These are phyloP conservation scores for Dorcus parallelipipedus DNA, from an alignment of 2,888 invertebrate genomes.

Conservation along the genomic window DNA sequence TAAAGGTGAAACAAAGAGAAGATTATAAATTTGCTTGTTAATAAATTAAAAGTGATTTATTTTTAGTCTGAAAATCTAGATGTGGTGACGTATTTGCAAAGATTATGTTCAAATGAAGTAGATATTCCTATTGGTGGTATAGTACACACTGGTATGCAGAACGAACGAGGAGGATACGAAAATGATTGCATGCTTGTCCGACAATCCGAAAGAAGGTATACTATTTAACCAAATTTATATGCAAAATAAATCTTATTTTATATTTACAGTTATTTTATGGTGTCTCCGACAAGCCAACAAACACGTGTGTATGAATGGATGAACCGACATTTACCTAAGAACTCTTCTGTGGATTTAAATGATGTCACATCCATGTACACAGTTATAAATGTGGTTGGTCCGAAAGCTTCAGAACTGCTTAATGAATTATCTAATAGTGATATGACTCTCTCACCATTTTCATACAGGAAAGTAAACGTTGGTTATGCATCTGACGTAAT, in stretches of 20 bases:
- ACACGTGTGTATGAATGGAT: conserved; percentile 71
- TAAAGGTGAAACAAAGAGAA: conserved; percentile 53
- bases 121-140: conserved; percentile 62
- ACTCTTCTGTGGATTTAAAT: conserved; percentile 59
- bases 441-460: conserved; percentile 60
- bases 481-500: conserved; percentile 67
- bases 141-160: conserved; percentile 69
- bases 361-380: conserved; percentile 73
- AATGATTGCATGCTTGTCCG: conserved; percentile 71
- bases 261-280: conserved; percentile 62
- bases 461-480: conserved; percentile 64
- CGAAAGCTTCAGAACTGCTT: conserved; percentile 62
- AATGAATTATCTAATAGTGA: conserved; percentile 63
- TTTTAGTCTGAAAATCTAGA: conserved; percentile 57
- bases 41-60: not conserved
- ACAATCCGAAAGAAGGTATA: conserved; percentile 55
- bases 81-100: conserved; percentile 62
- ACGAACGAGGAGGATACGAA: conserved; percentile 67
- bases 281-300: conserved; percentile 76
- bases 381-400: conserved; percentile 68
- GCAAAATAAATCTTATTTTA: not conserved
- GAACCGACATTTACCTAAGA: conserved; percentile 57
- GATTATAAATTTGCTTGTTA: no score
- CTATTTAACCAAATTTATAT: not conserved
- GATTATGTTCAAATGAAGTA: conserved; percentile 64